Evolutionary conservation across 2,113 vertebrate species (phyloP).

Genomic region (Rattus norvegicus): DNA sequence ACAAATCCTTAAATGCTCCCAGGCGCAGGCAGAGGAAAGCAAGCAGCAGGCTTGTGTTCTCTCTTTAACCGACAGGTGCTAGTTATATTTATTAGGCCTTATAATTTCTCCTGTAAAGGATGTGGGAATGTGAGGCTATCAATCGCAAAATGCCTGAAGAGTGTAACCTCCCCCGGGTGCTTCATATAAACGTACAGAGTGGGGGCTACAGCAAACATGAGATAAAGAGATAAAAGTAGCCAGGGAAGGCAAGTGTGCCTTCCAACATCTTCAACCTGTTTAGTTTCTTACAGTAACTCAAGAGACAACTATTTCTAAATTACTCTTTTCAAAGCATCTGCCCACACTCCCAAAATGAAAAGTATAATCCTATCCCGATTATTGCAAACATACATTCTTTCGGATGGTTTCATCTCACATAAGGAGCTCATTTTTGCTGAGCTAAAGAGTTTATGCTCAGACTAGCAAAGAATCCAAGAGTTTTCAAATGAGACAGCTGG

Average conservation of each 20-base stretch:
- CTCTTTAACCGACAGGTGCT: conserved; percentile 55
- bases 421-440: conserved; percentile 66
- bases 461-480: conserved; percentile 54
- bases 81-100: conserved; percentile 43
- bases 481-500: conserved; percentile 63
- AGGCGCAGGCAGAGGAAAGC: conserved; percentile 16
- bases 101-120: conserved; percentile 33
- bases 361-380: not conserved
- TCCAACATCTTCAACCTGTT: not conserved
- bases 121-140: not conserved
- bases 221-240: conserved; percentile 16
- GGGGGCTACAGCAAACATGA: conserved; percentile 17
- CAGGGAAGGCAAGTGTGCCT: not conserved
- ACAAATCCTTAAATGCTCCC: conserved; percentile 68
- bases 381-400: conserved; percentile 33
- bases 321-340: not conserved
- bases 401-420: conserved; percentile 28
- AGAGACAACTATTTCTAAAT: conserved; percentile 32
- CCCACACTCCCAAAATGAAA: conserved; percentile 36
- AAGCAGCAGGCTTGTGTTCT: conserved; percentile 43
- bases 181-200: conserved; percentile 43
- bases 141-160: conserved; percentile 16
- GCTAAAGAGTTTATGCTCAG: conserved; percentile 64
- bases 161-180: not conserved
- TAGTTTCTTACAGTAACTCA: not conserved